Base-by-base conservation (phyloP, 2,797 vertebrate genomes). In the Enteromius thamalakanensis region DNA sequence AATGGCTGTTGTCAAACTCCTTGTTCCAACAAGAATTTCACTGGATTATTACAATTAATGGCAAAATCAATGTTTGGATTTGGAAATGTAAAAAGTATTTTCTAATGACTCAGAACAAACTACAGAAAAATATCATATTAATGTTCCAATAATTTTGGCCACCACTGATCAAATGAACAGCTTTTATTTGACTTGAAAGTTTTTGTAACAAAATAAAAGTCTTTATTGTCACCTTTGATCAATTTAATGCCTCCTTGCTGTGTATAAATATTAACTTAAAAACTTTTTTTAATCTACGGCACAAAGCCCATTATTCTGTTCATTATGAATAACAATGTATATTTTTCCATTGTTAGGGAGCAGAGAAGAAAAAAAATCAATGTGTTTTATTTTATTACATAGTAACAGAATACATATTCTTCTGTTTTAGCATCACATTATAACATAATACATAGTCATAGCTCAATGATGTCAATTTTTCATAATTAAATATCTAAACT, bases 381-480 rank as follows among this genome's bases (percentile, higher is more conserved):
- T 74, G 84, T 91, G 86, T 91, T 93, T 82, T 86, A 84, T 90
- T 92, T 90, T 90, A 92, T 93, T 93, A 93, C 92, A 93, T 93
- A 89, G 89, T 92, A 93, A 92, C 92, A 93, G 92, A 88, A 91
- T 89, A 90, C 87, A 89, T 91, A 88, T 90, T 92, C 83, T 91
- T 90, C 87, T 67, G 85, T 91, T 93, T 92, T 89, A 92, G 92
- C 93, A 94, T 93, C 90, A 94, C 93, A 94, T 91, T 91, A 90
- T 87, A 93, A 94, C 93, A 92, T 92, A 91, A 91, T 92, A 92
- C 90, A 92, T 92, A 90, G 90, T 92, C 87, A 91, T 91, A 91
- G 91, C 90, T 91, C 87, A 91, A 93, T 92, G 76, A 68, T 83
- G 89, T 86, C 89, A 87, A 86, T 90, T 88, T 89, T 91, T 90